These are phyloP conservation scores for Coenonympha glycerion DNA, from an alignment of 2,888 invertebrate species.

Conservation along the genomic window DNA sequence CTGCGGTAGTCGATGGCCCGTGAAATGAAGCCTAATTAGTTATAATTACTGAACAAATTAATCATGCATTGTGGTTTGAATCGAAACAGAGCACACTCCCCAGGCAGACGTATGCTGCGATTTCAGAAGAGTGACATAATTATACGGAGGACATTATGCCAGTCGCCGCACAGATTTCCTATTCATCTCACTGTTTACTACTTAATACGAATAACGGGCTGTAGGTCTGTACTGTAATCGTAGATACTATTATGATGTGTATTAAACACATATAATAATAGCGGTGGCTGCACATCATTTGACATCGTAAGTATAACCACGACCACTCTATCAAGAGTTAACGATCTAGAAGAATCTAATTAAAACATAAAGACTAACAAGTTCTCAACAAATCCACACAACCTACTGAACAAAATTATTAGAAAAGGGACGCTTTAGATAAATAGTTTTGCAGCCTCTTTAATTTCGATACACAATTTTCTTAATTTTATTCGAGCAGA, in stretches of 20 bases:
- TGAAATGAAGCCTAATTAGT: constrained; percentile 31
- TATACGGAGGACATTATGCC: constrained; percentile 22
- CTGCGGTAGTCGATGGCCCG: constrained; percentile 25
- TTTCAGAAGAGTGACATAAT: constrained; percentile 25
- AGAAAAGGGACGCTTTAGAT: too few relatives aligned
- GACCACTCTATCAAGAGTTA: too few relatives aligned
- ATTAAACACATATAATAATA: too few relatives aligned
- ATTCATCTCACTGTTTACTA: constrained; percentile 16
- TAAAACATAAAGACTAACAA: too few relatives aligned
- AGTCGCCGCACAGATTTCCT: constrained; percentile 16
- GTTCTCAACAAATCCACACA: too few relatives aligned
- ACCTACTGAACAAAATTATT: too few relatives aligned
- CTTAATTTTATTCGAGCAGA: too few relatives aligned
- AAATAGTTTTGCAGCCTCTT: too few relatives aligned
- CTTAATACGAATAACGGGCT: constrained; percentile 6
- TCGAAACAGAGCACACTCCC: constrained; percentile 28
- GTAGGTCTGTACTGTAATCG: neutral
- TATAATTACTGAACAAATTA: constrained; percentile 32
- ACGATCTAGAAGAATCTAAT: too few relatives aligned
- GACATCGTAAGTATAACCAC: too few relatives aligned
- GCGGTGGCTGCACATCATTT: too few relatives aligned
- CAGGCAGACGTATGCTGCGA: constrained; percentile 28
- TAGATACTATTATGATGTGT: neutral
- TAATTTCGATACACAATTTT: too few relatives aligned
- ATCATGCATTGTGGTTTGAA: constrained; percentile 32